phyloP scores from a whole-genome alignment of 1,140 invertebrate species.

The Diorhabda elongata region DNA sequence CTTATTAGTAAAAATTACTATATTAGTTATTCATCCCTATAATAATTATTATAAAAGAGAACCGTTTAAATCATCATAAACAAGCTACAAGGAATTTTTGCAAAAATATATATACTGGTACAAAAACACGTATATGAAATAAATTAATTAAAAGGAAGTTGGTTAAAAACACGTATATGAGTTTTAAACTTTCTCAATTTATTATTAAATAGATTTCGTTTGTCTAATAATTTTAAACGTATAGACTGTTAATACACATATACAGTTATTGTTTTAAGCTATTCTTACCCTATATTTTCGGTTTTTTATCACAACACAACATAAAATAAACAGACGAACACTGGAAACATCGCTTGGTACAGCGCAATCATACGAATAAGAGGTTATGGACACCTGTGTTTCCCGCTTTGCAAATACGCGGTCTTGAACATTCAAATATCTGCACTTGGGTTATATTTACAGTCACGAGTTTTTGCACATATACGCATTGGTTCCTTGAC shows the following conservation, averaged over 20 bases:
- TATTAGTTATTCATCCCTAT: not conserved
- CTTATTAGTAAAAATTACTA: not conserved
- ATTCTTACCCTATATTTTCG: not conserved
- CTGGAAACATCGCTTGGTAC: not conserved
- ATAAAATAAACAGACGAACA: not conserved
- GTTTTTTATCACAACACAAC: not conserved
- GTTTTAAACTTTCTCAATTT: too few relatives aligned
- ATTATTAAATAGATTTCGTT: not conserved
- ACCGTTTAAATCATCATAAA: conserved; percentile 1
- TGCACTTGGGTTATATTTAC: not conserved
- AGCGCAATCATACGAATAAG: not conserved
- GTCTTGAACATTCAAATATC: not conserved
- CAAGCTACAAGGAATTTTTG: not conserved
- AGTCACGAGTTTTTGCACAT: not conserved
- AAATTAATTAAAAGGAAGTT: not conserved
- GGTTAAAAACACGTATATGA: conserved; percentile 6
- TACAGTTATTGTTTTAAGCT: not conserved
- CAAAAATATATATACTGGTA: not conserved
- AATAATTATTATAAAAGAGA: not conserved
- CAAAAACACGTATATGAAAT: not conserved
- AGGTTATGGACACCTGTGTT: not conserved
- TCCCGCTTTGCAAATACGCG: not conserved
- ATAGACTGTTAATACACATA: not conserved
- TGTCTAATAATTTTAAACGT: not conserved
- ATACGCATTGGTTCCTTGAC: not conserved